These are phyloP conservation scores for Lutraria lutraria DNA, from an alignment of 2,888 invertebrate species.

Conservation along the genomic window DNA sequence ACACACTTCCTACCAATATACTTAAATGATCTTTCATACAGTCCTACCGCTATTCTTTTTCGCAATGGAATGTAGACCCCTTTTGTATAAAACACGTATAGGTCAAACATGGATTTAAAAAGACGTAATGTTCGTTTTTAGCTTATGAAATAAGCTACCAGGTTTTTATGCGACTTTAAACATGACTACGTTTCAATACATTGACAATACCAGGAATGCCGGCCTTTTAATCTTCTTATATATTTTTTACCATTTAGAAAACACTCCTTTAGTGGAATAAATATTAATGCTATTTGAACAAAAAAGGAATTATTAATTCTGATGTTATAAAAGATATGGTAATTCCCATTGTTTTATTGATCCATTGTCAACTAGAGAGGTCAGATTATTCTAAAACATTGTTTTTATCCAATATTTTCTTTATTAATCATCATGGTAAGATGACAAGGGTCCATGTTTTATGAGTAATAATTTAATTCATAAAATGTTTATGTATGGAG, in stretches of 20 bases:
- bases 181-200: neutral
- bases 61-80: neutral
- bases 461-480: neutral
- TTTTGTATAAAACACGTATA: neutral
- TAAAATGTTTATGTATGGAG: neutral
- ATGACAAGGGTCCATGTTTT: neutral
- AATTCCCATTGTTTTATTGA: neutral
- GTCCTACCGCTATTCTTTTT: neutral
- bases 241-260: neutral
- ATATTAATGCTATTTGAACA: neutral
- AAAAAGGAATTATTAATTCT: neutral
- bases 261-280: slow-evolving; percentile 6
- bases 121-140: neutral
- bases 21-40: neutral
- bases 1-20: neutral
- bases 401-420: slow-evolving; percentile 34
- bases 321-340: slow-evolving; percentile 1
- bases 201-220: neutral
- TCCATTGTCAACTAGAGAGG: neutral
- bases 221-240: neutral
- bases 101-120: neutral
- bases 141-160: neutral
- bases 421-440: slow-evolving; percentile 33
- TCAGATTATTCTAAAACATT: neutral
- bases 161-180: neutral